Evolutionary conservation across 2,888 invertebrate genomes (phyloP).

Genomic region (Troides oblongomaculatus): DNA sequence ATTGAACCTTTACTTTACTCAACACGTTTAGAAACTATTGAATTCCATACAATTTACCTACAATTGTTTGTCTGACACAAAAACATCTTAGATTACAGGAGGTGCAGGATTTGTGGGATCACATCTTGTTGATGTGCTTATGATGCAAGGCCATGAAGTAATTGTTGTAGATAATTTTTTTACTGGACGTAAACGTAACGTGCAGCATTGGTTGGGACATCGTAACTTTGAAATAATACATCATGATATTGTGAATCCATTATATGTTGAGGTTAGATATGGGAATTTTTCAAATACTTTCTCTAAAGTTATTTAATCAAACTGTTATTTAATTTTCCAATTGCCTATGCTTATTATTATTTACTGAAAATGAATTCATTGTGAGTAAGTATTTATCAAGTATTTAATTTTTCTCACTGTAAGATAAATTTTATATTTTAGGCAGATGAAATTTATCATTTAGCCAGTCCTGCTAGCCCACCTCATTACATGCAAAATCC

Average conservation of each 20-base stretch:
- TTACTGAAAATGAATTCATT: neutral
- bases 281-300: neutral
- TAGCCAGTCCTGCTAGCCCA: conserved; percentile 99
- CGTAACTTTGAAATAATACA: conserved; percentile 99
- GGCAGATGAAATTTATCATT: conserved; percentile 98
- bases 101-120: conserved; percentile 99
- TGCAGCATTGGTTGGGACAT: conserved; percentile 99
- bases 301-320: neutral
- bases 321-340: neutral
- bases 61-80: conserved; percentile 15
- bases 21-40: neutral
- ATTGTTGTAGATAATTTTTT: conserved; percentile 99
- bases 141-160: conserved; percentile 97
- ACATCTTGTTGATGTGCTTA: conserved; percentile 96
- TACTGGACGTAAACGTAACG: conserved; percentile 97
- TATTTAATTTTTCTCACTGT: neutral
- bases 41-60: neutral
- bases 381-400: neutral
- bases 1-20: neutral
- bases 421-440: conserved; percentile 43
- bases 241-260: conserved; percentile 98
- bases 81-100: conserved; percentile 86
- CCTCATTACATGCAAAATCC: conserved; percentile 99
- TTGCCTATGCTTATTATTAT: neutral
- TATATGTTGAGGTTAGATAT: conserved; percentile 89